A percentile compares a stretch with the other conserved stretches of the same genome.
Conservation (phyloP, 2,888 invertebrate genomes). For the Plebejus melissa region DNA sequence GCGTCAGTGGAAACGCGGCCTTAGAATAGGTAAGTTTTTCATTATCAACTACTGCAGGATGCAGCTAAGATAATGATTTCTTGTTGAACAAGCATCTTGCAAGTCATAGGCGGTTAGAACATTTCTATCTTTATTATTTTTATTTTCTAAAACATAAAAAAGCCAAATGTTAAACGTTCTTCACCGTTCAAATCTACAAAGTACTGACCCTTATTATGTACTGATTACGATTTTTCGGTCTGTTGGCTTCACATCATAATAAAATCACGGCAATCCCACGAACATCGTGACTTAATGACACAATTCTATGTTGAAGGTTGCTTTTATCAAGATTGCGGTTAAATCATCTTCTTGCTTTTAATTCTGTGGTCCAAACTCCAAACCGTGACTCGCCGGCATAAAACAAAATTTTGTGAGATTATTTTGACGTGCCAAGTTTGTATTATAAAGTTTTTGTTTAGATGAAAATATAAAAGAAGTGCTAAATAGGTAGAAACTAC, state of each 20-base stretch:
- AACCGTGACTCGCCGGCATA: neutral
- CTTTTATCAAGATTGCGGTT: constrained; percentile 20
- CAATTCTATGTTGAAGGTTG: constrained; percentile 17
- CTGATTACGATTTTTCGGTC: constrained; percentile 21
- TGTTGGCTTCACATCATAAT: constrained; percentile 20
- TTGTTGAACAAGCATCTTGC: too few relatives aligned
- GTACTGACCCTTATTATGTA: constrained; percentile 7
- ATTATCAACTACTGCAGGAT: too few relatives aligned
- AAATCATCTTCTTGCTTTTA: constrained; percentile 1
- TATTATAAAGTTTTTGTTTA: neutral
- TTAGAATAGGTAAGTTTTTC: too few relatives aligned
- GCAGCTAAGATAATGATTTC: too few relatives aligned
- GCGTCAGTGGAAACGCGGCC: too few relatives aligned
- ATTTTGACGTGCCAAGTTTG: neutral
- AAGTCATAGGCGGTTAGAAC: too few relatives aligned
- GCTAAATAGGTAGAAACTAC: too few relatives aligned
- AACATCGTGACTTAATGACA: constrained; percentile 20
- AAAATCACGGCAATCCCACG: constrained; percentile 1
- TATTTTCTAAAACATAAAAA: neutral
- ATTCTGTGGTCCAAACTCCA: neutral
- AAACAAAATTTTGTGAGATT: neutral
- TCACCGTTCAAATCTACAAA: neutral
- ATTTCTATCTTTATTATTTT: neutral
- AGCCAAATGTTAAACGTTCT: neutral
- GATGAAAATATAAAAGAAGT: neutral